These are phyloP conservation scores for Chamaetylas fuelleborni DNA, from an alignment of 2,113 vertebrate species.

Conservation along the genomic window DNA sequence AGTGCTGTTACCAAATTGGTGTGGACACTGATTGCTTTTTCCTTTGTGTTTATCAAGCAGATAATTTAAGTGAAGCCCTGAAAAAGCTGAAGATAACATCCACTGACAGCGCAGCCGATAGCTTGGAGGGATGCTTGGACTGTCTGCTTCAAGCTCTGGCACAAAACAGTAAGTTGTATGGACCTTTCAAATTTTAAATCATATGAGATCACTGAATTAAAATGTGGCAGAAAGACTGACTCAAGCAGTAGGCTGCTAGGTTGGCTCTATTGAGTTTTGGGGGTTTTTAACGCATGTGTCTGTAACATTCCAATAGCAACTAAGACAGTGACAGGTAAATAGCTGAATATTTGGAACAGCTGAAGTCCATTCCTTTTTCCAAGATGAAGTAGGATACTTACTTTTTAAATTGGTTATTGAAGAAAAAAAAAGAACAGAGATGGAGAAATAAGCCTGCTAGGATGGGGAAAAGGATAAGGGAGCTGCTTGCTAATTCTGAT, in stretches of 20 bases:
- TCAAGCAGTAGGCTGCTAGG: not conserved
- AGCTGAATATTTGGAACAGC: not conserved
- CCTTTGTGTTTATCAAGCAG: slow-evolving; percentile 69
- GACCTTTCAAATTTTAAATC: slow-evolving; percentile 9
- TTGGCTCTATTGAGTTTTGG: not conserved
- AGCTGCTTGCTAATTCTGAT: not conserved
- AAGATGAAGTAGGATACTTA: not conserved
- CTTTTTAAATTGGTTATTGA: not conserved
- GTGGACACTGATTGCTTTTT: slow-evolving; percentile 34
- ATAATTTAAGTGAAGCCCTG: slow-evolving; percentile 91
- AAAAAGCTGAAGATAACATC: slow-evolving; percentile 93
- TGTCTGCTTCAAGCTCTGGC: slow-evolving; percentile 91
- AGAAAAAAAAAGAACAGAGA: not conserved
- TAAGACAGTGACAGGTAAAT: not conserved
- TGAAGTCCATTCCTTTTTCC: not conserved
- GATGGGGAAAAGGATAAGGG: not conserved
- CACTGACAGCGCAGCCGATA: slow-evolving; percentile 82
- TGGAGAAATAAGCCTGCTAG: not conserved
- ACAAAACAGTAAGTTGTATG: slow-evolving; percentile 88
- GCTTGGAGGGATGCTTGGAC: slow-evolving; percentile 91
- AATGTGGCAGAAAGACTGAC: not conserved
- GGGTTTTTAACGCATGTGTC: not conserved
- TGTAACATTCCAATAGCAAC: not conserved
- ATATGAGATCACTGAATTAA: not conserved
- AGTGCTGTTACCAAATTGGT: not conserved